These are phyloP conservation scores for Abscondita cerata DNA, from an alignment of 2,888 invertebrate species.

Conservation along the genomic window DNA sequence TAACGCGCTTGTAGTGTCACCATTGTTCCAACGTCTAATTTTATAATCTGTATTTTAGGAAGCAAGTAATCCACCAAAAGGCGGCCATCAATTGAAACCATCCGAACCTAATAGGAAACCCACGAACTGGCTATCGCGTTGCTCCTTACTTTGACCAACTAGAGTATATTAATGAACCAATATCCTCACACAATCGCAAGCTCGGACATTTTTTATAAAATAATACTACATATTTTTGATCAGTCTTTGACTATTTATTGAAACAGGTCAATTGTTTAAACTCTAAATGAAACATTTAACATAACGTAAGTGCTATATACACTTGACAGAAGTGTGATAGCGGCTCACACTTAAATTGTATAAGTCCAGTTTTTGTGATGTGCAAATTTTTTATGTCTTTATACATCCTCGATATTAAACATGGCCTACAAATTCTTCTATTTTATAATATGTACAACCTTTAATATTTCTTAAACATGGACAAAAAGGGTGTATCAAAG, in stretches of 20 bases:
- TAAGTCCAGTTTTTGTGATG: conserved; percentile 27
- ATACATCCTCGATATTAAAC: conserved; percentile 14
- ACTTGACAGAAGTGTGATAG: neutral
- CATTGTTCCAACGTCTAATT: too few relatives aligned
- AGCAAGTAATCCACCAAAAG: conserved; percentile 88
- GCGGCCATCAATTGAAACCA: conserved; percentile 80
- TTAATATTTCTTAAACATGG: conserved; percentile 1
- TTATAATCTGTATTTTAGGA: conserved; percentile 65
- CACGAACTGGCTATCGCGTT: conserved; percentile 85
- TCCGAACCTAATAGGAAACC: conserved; percentile 82
- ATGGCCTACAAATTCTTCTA: conserved; percentile 6
- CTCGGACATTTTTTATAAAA: conserved; percentile 20
- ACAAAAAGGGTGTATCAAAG: conserved; percentile 16
- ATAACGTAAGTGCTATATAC: conserved; percentile 15
- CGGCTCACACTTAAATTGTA: neutral
- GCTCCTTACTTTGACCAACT: conserved; percentile 85
- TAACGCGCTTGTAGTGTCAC: too few relatives aligned
- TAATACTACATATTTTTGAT: conserved; percentile 7
- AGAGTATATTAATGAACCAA: conserved; percentile 35
- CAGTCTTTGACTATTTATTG: conserved; percentile 5
- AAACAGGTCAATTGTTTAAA: conserved; percentile 10
- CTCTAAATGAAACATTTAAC: conserved; percentile 6
- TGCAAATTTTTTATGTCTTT: conserved; percentile 14
- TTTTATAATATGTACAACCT: conserved; percentile 9
- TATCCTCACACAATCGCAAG: conserved; percentile 28